phyloP scores from a whole-genome alignment of 1,140 invertebrate species.

The Drosophila carrolli region DNA sequence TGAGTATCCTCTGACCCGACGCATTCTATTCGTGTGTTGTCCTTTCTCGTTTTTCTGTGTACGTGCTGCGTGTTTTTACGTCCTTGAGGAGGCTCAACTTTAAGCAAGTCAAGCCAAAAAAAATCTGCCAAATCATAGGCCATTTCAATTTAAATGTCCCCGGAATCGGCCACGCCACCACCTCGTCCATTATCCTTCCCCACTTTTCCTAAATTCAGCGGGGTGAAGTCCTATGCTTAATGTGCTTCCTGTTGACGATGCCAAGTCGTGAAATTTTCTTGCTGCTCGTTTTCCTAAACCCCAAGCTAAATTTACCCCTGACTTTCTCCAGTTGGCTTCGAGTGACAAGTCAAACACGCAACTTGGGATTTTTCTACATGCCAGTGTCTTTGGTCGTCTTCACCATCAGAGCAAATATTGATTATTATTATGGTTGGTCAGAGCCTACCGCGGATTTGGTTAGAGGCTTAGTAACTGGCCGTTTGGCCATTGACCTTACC shows the following conservation, averaged over 20 bases:
- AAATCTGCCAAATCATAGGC: slow-evolving; percentile 58
- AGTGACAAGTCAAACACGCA: slow-evolving; percentile 79
- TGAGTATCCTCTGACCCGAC: slow-evolving; percentile 37
- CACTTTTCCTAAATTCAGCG: slow-evolving; percentile 16
- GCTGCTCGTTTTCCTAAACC: slow-evolving; percentile 2
- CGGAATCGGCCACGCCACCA: slow-evolving; percentile 33
- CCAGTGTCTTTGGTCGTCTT: slow-evolving; percentile 15
- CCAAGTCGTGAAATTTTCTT: slow-evolving; percentile 30
- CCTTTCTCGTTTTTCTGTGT: not conserved
- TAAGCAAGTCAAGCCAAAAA: slow-evolving; percentile 41
- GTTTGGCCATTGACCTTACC: slow-evolving; percentile 61
- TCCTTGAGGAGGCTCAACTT: slow-evolving; percentile 47
- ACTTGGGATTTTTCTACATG: slow-evolving; percentile 41
- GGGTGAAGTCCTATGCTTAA: slow-evolving; percentile 57
- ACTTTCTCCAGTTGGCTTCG: slow-evolving; percentile 60
- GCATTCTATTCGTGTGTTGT: slow-evolving; percentile 21
- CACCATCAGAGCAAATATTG: slow-evolving; percentile 57
- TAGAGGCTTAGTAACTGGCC: slow-evolving; percentile 46
- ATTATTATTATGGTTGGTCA: slow-evolving; percentile 68
- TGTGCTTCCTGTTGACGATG: slow-evolving; percentile 77
- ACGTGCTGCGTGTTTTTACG: slow-evolving; percentile 42
- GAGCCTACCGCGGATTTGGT: slow-evolving; percentile 69
- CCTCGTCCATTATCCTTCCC: slow-evolving; percentile 50
- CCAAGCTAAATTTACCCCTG: slow-evolving; percentile 13
- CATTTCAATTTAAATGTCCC: slow-evolving; percentile 73